These are phyloP conservation scores for Chromoteleia sp. DNA, from an alignment of 2,888 invertebrate species.

Conservation along the genomic window DNA sequence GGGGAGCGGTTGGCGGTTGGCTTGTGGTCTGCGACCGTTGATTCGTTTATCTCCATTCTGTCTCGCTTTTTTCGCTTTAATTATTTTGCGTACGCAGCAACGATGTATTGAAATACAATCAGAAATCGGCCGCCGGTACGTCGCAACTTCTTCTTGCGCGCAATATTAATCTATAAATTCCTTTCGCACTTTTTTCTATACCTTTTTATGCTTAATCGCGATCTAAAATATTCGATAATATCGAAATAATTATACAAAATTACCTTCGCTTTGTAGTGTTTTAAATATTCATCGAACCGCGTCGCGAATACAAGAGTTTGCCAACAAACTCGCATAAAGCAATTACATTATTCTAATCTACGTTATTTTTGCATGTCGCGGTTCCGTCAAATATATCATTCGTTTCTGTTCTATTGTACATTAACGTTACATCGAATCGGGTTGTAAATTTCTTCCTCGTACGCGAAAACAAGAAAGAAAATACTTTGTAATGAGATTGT, in stretches of 20 bases:
- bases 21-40: conserved; percentile 82
- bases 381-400: conserved; percentile 27
- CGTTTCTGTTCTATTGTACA: conserved; percentile 21
- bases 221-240: neutral
- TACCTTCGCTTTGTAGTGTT: neutral
- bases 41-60: conserved; percentile 81
- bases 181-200: neutral
- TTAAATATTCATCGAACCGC: conserved; percentile 31
- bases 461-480: conserved; percentile 31
- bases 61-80: conserved; percentile 67
- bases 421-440: conserved; percentile 28
- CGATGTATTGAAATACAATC: conserved; percentile 32
- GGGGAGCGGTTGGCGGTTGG: conserved; percentile 78
- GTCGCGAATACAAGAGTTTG: conserved; percentile 5
- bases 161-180: conserved; percentile 30
- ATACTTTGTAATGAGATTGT: conserved; percentile 38
- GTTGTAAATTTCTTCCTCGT: conserved; percentile 27
- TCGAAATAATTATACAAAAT: conserved; percentile 3
- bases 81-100: conserved; percentile 47
- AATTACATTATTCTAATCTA: conserved; percentile 35
- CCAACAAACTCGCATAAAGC: conserved; percentile 17
- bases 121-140: conserved; percentile 11
- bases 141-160: conserved; percentile 19
- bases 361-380: conserved; percentile 23
- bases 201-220: too few relatives aligned